These are phyloP conservation scores for Limulus polyphemus DNA, from an alignment of 2,888 invertebrate genomes.

Conservation along the genomic window DNA sequence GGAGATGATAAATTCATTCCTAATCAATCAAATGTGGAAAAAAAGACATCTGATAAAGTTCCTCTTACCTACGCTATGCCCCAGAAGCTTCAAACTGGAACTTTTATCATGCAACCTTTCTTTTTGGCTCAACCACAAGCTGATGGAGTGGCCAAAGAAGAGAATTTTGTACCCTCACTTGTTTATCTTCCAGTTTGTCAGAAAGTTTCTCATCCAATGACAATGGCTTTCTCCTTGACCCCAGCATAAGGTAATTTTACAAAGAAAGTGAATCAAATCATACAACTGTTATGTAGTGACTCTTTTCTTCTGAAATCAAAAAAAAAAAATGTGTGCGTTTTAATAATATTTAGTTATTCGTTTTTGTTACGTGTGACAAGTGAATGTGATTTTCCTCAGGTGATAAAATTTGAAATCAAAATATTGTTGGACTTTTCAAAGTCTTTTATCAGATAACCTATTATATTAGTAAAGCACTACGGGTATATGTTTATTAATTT, in stretches of 20 bases:
- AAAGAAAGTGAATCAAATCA: conserved; percentile 2
- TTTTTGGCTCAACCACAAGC: conserved; percentile 52
- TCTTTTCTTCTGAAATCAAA: neutral
- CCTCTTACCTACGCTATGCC: conserved; percentile 36
- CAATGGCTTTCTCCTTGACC: conserved; percentile 82
- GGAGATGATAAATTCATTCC: conserved; percentile 6
- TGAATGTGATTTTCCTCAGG: no score
- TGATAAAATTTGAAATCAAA: no score
- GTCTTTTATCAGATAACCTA: no score
- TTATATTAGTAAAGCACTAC: no score
- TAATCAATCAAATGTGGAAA: conserved; percentile 1
- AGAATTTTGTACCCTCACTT: conserved; percentile 72
- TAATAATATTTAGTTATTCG: no score
- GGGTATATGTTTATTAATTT: no score
- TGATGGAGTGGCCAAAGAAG: conserved; percentile 26
- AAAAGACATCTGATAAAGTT: conserved; percentile 27
- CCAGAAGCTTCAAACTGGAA: conserved; percentile 32
- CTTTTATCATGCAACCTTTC: conserved; percentile 84
- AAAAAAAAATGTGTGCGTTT: no score
- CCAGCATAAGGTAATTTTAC: conserved; percentile 54
- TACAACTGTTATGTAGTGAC: conserved; percentile 10
- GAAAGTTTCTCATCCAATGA: conserved; percentile 69
- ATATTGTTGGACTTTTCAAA: no score
- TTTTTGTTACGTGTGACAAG: no score
- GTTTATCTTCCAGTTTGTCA: conserved; percentile 87